Conservation (phyloP, 2,888 invertebrate species). For the Mesoligia furuncula region DNA sequence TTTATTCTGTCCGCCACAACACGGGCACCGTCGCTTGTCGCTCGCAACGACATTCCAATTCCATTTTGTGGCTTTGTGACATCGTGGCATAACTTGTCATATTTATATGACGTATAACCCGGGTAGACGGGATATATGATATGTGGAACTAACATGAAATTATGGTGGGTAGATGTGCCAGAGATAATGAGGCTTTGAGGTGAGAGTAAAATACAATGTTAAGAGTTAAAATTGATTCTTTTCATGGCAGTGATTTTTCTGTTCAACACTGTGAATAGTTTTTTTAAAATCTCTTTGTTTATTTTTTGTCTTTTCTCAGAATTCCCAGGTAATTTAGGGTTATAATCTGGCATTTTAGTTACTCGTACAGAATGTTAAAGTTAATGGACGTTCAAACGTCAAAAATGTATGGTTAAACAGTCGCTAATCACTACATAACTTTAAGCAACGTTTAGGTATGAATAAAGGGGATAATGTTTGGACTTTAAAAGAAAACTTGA, state of each 20-base stretch:
- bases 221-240: background rate
- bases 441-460: too few species aligned
- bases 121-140: constrained; percentile 50
- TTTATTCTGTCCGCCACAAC: constrained; percentile 63
- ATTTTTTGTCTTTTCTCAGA: background rate
- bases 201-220: background rate
- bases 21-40: constrained; percentile 59
- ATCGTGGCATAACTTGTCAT: constrained; percentile 61
- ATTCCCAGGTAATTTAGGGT: background rate
- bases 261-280: background rate
- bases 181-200: background rate
- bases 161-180: constrained; percentile 38
- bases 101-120: constrained; percentile 62
- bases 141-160: constrained; percentile 52
- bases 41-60: constrained; percentile 68
- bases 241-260: background rate
- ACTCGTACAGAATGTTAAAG: background rate
- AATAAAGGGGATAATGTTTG: background rate
- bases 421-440: too few species aligned
- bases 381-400: too few species aligned
- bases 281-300: background rate
- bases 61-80: constrained; percentile 67
- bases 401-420: too few species aligned
- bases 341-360: background rate
- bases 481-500: background rate